Evolutionary conservation across 23 tunicate species (phyloP).

Genomic region (Trididemnum clinides): DNA sequence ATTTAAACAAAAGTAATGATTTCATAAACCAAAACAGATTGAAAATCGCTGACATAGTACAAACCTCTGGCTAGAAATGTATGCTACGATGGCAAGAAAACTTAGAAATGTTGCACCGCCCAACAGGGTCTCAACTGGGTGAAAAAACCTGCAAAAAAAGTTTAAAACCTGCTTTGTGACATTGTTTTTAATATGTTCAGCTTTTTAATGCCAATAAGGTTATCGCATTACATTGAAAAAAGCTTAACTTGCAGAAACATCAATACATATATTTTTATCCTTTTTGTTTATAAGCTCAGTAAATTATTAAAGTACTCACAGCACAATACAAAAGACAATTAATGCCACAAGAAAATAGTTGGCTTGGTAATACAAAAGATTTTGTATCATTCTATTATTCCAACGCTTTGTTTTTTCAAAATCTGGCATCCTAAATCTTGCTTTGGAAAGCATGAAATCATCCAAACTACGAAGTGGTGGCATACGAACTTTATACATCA

Average conservation of each 20-base stretch:
- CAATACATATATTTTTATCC: no score
- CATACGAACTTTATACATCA: conserved; percentile 31
- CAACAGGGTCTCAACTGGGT: conserved; percentile 61
- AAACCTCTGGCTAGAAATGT: no score
- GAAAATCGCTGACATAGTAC: no score
- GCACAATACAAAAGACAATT: conserved; percentile 27
- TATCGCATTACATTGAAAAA: no score
- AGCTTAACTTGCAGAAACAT: no score
- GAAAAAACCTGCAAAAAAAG: conserved; percentile 44
- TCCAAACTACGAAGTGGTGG: conserved; percentile 74
- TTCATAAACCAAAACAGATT: no score
- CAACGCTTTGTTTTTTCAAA: conserved; percentile 76
- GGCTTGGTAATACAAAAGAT: conserved; percentile 85
- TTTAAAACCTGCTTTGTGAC: no score
- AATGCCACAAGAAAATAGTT: conserved; percentile 70
- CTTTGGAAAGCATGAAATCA: conserved; percentile 66
- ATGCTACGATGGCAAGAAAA: conserved; percentile 20
- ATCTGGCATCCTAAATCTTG: conserved; percentile 86
- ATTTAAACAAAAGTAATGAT: no score
- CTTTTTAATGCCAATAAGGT: no score
- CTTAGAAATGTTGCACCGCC: conserved; percentile 53
- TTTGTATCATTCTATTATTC: conserved; percentile 78
- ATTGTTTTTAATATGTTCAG: no score
- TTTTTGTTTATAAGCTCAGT: no score
- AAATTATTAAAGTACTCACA: conserved; percentile 66